These are phyloP conservation scores for Theretra japonica DNA, from an alignment of 2,888 invertebrate genomes.

Conservation along the genomic window DNA sequence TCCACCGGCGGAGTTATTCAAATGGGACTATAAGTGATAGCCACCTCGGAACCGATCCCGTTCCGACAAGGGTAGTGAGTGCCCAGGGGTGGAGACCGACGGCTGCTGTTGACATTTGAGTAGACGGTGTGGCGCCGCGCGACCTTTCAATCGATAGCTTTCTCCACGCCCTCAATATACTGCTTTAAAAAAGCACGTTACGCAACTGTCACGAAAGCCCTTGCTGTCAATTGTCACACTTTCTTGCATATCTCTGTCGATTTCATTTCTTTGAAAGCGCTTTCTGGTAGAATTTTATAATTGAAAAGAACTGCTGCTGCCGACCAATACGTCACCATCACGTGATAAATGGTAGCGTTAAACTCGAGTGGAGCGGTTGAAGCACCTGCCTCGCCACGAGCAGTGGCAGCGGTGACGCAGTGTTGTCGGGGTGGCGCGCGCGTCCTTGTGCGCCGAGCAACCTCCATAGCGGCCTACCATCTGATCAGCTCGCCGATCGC, in stretches of 20 bases:
- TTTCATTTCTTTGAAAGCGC: background rate
- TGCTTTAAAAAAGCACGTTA: background rate
- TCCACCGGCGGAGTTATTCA: no score
- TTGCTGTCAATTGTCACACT: background rate
- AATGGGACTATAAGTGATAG: background rate
- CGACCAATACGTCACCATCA: no score
- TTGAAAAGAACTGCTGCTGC: no score
- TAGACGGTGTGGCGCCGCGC: background rate
- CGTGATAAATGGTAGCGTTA: no score
- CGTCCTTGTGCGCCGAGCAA: no score
- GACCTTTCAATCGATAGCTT: background rate
- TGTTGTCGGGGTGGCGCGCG: no score
- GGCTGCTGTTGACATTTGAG: background rate
- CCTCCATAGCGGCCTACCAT: no score
- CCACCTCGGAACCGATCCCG: background rate
- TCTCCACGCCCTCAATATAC: background rate
- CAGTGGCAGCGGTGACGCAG: no score
- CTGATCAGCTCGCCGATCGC: no score
- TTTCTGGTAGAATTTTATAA: background rate
- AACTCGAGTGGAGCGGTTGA: no score
- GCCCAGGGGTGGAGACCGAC: background rate
- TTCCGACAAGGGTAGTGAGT: background rate
- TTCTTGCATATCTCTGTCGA: background rate
- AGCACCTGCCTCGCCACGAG: no score
- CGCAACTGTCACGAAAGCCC: background rate